These are phyloP conservation scores for Ophthalmolycus amberensis DNA, from an alignment of 2,113 vertebrate genomes.

Conservation along the genomic window DNA sequence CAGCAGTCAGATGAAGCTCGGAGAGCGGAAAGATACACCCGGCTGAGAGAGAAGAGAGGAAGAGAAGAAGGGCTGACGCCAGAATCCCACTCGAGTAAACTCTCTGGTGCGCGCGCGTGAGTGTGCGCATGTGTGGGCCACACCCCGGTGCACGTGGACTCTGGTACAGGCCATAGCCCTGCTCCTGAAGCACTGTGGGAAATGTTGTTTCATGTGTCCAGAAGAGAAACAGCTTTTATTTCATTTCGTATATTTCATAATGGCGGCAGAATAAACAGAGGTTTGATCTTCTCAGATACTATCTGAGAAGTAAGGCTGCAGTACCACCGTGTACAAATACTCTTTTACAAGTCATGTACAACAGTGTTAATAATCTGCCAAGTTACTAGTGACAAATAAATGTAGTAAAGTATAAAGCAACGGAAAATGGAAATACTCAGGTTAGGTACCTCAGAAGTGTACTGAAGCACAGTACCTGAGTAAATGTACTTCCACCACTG, in stretches of 20 bases:
- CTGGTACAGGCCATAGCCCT: neutral
- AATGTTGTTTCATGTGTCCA: conserved; percentile 39
- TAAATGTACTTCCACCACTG: neutral
- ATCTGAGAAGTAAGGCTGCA: neutral
- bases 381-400: neutral
- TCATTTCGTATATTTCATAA: neutral
- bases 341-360: no score
- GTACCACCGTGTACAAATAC: neutral
- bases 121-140: conserved; percentile 36
- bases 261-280: neutral
- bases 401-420: neutral
- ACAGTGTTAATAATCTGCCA: neutral
- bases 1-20: conserved; percentile 26
- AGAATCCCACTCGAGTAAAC: conserved; percentile 28
- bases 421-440: neutral
- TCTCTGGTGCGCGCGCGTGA: conserved; percentile 24
- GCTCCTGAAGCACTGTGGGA: conserved; percentile 57
- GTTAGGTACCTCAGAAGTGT: neutral
- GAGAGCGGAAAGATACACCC: neutral
- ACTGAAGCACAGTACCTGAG: neutral
- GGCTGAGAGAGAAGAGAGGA: neutral
- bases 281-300: neutral
- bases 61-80: conserved; percentile 6
- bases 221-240: neutral
- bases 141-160: conserved; percentile 53